Conservation (phyloP, 2,888 invertebrate genomes). For the Leptura quadrifasciata region DNA sequence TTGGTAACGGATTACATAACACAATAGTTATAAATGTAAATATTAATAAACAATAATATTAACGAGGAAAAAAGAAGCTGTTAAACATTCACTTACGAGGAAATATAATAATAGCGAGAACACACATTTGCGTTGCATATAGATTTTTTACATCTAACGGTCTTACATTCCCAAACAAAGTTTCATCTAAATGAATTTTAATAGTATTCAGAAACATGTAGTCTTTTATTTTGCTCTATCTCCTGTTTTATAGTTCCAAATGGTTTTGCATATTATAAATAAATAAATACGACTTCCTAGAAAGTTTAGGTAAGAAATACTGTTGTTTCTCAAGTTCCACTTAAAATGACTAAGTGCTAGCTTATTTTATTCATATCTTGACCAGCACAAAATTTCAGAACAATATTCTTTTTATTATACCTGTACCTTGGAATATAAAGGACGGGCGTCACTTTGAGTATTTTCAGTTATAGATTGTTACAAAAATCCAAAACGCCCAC, state of each 20-base stretch:
- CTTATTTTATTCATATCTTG: neutral
- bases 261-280: conserved; percentile 20
- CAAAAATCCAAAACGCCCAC: too few relatives aligned
- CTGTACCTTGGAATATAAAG: too few relatives aligned
- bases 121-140: neutral
- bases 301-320: conserved; percentile 17
- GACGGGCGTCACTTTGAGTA: too few relatives aligned
- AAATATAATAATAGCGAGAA: neutral
- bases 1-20: too few relatives aligned
- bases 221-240: neutral
- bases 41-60: too few relatives aligned
- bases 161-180: neutral
- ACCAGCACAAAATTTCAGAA: neutral
- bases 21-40: too few relatives aligned
- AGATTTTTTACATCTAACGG: conserved; percentile 14
- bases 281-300: conserved; percentile 16
- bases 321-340: neutral
- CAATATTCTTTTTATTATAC: neutral
- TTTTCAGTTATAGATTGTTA: too few relatives aligned
- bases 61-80: neutral
- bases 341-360: neutral
- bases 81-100: neutral
- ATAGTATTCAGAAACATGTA: neutral
- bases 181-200: neutral
- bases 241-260: neutral